A percentile compares a stretch with the other conserved stretches of the same genome.
Conservation (phyloP, 2,113 vertebrate genomes). For the Phrynosoma platyrhinos region DNA sequence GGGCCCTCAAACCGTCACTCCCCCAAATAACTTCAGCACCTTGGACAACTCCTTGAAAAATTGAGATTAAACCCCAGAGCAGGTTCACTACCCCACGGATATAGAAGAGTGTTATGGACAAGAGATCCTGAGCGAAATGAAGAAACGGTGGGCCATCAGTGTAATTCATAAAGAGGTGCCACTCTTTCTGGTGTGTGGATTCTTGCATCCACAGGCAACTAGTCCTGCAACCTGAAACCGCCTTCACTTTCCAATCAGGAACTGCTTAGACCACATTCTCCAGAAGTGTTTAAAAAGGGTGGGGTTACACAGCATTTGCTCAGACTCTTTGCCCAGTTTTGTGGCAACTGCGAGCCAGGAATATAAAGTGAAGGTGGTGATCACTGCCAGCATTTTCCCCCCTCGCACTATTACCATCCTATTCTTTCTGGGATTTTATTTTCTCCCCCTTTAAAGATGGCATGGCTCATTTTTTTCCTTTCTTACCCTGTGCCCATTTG, state of each 20-base stretch:
- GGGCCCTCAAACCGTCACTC: too few species aligned
- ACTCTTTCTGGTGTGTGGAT: too few species aligned
- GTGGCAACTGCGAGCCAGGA: slow-evolving; percentile 67
- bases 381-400: neutral
- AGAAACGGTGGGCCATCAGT: too few species aligned
- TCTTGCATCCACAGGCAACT: slow-evolving; percentile 64
- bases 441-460: slow-evolving; percentile 22
- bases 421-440: neutral
- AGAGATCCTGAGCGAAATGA: too few species aligned
- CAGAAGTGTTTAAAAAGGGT: slow-evolving; percentile 78
- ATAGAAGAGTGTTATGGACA: too few species aligned
- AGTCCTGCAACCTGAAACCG: slow-evolving; percentile 71
- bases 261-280: slow-evolving; percentile 79
- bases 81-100: too few species aligned
- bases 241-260: slow-evolving; percentile 72
- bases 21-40: too few species aligned
- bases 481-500: slow-evolving; percentile 53
- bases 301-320: slow-evolving; percentile 72
- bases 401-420: slow-evolving; percentile 25
- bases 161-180: too few species aligned
- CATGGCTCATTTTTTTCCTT: slow-evolving; percentile 61
- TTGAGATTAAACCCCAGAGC: too few species aligned
- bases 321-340: slow-evolving; percentile 72
- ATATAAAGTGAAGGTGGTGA: slow-evolving; percentile 60
- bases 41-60: too few species aligned